Evolutionary conservation across 2,113 vertebrate species (phyloP).

Genomic region (Eurypyga helias): DNA sequence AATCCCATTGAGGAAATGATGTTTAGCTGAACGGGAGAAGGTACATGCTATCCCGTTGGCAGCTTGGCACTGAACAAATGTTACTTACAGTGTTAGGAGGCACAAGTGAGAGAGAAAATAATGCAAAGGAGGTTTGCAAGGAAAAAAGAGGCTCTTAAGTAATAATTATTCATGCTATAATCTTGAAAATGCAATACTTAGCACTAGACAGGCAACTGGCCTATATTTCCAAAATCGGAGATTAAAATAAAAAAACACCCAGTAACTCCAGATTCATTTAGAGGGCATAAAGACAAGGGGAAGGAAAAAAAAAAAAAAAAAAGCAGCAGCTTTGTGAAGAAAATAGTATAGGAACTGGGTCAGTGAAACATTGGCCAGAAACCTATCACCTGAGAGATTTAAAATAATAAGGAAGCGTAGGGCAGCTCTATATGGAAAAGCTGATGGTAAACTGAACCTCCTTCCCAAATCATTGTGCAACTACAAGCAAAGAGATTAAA

Average conservation of each 20-base stretch:
- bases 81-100: not conserved
- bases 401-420: not conserved
- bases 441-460: not conserved
- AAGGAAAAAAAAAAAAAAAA: too few species aligned
- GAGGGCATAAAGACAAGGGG: fast-evolving
- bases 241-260: not conserved
- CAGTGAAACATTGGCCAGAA: not conserved
- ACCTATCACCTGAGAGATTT: not conserved
- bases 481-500: not conserved
- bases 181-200: constrained; percentile 5
- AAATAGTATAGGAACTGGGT: not conserved
- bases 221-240: not conserved
- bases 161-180: not conserved
- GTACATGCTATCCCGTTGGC: not conserved
- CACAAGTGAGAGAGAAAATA: not conserved
- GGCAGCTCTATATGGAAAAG: not conserved
- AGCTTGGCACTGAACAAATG: not conserved
- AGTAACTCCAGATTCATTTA: not conserved
- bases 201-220: not conserved
- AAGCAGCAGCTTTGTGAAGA: not conserved
- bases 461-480: not conserved
- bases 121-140: not conserved
- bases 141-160: not conserved
- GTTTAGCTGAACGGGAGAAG: not conserved
- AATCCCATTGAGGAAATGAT: fast-evolving